Evolutionary conservation across 2,888 invertebrate genomes (phyloP), one percentile per base, ranked within the genome.

Genomic region (Idaea dimidiata): DNA sequence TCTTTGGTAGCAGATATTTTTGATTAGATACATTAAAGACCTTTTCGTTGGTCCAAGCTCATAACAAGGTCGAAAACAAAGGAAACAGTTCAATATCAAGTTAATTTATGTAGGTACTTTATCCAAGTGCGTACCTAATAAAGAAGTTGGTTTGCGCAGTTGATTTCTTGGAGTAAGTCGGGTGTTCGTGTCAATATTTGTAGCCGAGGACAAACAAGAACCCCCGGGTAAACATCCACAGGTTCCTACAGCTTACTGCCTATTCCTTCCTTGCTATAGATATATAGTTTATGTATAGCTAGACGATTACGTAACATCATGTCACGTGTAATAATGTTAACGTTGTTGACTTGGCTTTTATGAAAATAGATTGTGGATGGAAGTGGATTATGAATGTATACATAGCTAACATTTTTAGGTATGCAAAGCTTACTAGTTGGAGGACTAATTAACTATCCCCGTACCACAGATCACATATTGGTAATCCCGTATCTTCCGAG

Each of bases 161-260:
- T 77, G 77, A 79, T 78, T 78, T 75, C 73, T 73, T 72, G 75
- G 76, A 80, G 78, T 79, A 79, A 77, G 81, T 79, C 74, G 75
- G 43, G 73, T 79, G 81, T 82, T 82, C 77, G 75, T 75, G 85
- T 84, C 84, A 89, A 88, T 88, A 88, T 88, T 88, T 83, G 84
- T 72, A 74, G 71, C 70, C 69, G 79, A 71, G 76, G 66, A 68
- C 75, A 73, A 80, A 79, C 80, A 78, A 72, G 68, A 75, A 75
- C 73, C 73, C 76, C 72, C 76, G 74, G 64, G 70, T 75, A 80
- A 77, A 79, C 77, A 80, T 59, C 61, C 66, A 68, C 66, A 71
- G 65, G 59, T 59, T 75, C 76, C 74, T 68, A 66, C 57, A 64
- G 68, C 71, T 72, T 68, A 72, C 72, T 72, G 70, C 60, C 14